A percentile compares a stretch with the other conserved stretches of the same genome.
Conservation (phyloP, 2,113 vertebrate species). For the Poeciliopsis occidentalis region DNA sequence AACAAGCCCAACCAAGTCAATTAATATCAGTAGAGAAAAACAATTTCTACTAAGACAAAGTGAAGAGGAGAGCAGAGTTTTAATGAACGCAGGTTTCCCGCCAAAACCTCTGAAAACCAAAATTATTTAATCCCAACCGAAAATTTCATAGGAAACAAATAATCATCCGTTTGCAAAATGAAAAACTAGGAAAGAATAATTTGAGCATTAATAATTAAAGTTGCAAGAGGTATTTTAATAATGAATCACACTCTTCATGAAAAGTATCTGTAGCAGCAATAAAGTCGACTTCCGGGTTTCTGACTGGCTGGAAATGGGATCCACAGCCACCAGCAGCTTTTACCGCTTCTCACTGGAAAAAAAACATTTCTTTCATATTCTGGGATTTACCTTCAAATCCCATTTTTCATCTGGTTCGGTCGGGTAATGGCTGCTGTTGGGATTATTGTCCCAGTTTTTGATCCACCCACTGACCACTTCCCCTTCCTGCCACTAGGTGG, state of each 20-base stretch:
- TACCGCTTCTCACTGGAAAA: too few species aligned
- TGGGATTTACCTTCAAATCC: not conserved
- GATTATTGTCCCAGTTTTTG: too few species aligned
- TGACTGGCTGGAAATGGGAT: not conserved
- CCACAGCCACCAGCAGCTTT: not conserved
- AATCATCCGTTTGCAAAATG: not conserved
- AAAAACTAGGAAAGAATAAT: not conserved
- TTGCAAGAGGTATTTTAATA: not conserved
- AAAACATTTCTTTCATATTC: too few species aligned
- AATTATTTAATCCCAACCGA: too few species aligned
- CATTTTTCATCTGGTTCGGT: not conserved
- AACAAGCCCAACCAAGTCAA: too few species aligned
- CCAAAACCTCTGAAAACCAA: too few species aligned
- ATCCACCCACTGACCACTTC: not conserved
- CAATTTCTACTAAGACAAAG: too few species aligned
- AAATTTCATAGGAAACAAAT: not conserved
- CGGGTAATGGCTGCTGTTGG: not conserved
- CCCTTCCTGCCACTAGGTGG: not conserved
- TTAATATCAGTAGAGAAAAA: too few species aligned
- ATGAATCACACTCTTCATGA: not conserved
- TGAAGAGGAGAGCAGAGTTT: too few species aligned
- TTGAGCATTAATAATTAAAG: too few species aligned
- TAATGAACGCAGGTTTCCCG: too few species aligned
- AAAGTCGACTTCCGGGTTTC: not conserved
- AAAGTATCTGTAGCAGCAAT: not conserved